Conservation (phyloP, 2,797 vertebrate species). For the Phrynocephalus guinanensis region DNA sequence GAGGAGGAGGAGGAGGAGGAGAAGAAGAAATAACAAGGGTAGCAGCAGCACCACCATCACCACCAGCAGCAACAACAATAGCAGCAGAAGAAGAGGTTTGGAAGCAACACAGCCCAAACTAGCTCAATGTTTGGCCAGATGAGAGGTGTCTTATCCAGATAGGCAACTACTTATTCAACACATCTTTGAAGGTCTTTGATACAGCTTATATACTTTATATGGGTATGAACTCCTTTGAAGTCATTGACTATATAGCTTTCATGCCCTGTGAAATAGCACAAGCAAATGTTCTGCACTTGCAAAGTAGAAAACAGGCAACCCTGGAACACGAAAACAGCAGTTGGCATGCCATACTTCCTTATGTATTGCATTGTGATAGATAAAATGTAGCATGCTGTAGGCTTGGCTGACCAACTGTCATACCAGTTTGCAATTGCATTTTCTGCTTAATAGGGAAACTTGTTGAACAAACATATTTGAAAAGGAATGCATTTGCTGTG, state of each 20-base stretch:
- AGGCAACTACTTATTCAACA: background rate
- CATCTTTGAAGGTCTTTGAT: constrained; percentile 1
- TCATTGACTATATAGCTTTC: constrained; percentile 19
- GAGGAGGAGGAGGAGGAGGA: no score
- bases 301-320: constrained; percentile 38
- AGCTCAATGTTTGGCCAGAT: background rate
- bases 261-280: constrained; percentile 43
- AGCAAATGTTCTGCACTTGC: background rate
- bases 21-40: no score
- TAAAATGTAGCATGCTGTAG: background rate
- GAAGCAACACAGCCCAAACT: background rate
- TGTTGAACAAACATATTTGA: background rate
- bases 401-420: background rate
- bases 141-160: background rate
- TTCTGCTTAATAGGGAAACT: background rate
- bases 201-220: background rate
- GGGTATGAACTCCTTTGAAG: background rate
- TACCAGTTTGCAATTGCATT: background rate
- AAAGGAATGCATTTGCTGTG: background rate
- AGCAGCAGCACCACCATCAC: no score
- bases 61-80: no score
- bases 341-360: constrained; percentile 33
- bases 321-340: constrained; percentile 30
- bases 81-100: no score
- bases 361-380: constrained; percentile 30